phyloP scores from a whole-genome alignment of 1,140 invertebrate species.

The Lordiphosa stackelbergi region DNA sequence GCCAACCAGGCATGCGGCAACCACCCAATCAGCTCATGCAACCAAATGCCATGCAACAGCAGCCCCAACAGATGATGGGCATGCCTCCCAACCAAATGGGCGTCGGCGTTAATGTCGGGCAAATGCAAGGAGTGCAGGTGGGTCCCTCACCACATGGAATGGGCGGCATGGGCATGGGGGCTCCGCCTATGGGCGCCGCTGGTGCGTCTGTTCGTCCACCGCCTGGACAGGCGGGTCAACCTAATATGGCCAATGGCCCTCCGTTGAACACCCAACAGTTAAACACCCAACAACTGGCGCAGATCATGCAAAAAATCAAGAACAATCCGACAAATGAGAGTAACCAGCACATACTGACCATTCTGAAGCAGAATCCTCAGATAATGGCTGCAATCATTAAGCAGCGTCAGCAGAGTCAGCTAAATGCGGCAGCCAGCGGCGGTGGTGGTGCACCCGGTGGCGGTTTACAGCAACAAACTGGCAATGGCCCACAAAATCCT shows the following conservation, averaged over 20 bases:
- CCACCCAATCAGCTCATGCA: conserved; percentile 76
- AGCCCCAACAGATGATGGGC: conserved; percentile 76
- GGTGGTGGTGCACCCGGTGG: conserved; percentile 60
- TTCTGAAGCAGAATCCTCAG: conserved; percentile 95
- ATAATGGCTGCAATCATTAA: conserved; percentile 98
- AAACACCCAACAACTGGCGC: conserved; percentile 90
- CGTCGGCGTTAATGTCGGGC: conserved; percentile 47
- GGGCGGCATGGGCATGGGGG: conserved; percentile 54
- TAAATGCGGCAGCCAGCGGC: conserved; percentile 61
- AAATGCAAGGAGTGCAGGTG: conserved; percentile 66
- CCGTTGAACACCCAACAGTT: conserved; percentile 84
- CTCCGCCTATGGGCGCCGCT: conserved; percentile 33
- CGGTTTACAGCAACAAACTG: conserved; percentile 48
- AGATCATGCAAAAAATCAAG: conserved; percentile 92
- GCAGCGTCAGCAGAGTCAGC: conserved; percentile 84
- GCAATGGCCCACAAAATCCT: conserved; percentile 71
- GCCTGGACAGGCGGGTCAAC: conserved; percentile 77
- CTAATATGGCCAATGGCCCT: conserved; percentile 49
- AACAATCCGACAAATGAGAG: conserved; percentile 91
- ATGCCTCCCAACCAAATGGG: conserved; percentile 64
- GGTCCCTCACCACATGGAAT: conserved; percentile 52
- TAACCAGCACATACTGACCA: conserved; percentile 93
- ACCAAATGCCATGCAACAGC: conserved; percentile 68
- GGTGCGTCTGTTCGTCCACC: conserved; percentile 42
- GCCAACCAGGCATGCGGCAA: conserved; percentile 78